phyloP scores from a whole-genome alignment of 2,113 vertebrate genomes.

The Toxostoma redivivum region DNA sequence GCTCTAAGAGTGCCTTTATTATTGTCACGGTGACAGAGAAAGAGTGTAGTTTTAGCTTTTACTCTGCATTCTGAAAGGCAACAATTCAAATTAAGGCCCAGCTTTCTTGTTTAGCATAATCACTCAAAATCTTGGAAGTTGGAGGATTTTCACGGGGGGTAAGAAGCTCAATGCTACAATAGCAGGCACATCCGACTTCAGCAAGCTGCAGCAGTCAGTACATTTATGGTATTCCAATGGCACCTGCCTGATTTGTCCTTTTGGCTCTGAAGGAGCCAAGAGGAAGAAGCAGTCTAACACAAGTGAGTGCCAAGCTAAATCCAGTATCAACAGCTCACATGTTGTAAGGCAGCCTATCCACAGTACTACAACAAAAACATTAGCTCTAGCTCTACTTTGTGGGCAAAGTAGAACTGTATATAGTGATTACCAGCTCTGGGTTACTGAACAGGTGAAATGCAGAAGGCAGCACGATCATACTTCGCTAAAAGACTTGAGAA shows the following conservation, averaged over 20 bases:
- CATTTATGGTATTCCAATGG: not conserved
- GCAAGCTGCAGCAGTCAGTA: not conserved
- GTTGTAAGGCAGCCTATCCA: not conserved
- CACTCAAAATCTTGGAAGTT: not conserved
- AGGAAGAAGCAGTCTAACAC: not conserved
- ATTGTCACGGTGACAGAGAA: not conserved
- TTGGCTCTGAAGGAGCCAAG: not conserved
- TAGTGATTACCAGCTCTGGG: not conserved
- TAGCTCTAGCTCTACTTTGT: not conserved
- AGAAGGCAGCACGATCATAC: not conserved
- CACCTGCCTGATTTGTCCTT: not conserved
- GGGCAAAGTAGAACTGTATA: not conserved
- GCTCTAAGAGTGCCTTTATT: not conserved
- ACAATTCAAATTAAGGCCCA: not conserved
- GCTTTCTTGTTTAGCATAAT: not conserved
- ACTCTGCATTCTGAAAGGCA: not conserved
- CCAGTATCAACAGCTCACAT: not conserved
- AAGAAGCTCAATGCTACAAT: rapidly evolving
- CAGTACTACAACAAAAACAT: not conserved
- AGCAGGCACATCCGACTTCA: not conserved
- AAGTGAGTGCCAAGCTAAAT: not conserved
- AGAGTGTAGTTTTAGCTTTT: not conserved
- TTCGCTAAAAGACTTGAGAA: not conserved
- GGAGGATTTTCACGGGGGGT: not conserved
- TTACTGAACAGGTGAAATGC: not conserved